Evolutionary conservation across 2,113 vertebrate genomes (phyloP).

Genomic region (Tupaia tana): DNA sequence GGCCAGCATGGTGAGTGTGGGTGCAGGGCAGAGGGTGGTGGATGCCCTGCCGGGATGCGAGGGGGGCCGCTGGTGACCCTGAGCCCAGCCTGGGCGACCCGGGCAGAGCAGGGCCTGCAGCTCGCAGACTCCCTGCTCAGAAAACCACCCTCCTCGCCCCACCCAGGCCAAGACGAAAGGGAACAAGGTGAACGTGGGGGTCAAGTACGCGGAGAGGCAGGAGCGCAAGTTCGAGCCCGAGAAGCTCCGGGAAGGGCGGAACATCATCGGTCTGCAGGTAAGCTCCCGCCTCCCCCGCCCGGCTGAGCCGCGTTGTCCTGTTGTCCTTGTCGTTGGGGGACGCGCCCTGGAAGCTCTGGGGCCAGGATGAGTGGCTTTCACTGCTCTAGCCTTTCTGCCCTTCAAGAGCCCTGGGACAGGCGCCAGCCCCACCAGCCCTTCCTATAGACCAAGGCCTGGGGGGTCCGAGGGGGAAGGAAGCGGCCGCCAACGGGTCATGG

Average conservation of each 20-base stretch:
- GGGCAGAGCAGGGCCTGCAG: not conserved
- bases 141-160: not conserved
- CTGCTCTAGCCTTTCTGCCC: too few species aligned
- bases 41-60: accelerated
- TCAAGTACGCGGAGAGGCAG: slow-evolving; percentile 95
- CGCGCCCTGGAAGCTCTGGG: not conserved
- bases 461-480: too few species aligned
- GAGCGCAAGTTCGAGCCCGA: slow-evolving; percentile 92
- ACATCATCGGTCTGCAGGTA: slow-evolving; percentile 96
- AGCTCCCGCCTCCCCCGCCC: accelerated
- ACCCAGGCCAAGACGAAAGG: slow-evolving; percentile 95
- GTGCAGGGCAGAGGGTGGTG: accelerated
- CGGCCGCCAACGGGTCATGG: too few species aligned
- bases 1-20: slow-evolving; percentile 92
- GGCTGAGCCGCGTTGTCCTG: not conserved
- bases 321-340: too few species aligned
- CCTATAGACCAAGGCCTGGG: too few species aligned
- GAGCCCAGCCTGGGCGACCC: not conserved
- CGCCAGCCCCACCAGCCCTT: too few species aligned
- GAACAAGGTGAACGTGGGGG: slow-evolving; percentile 91
- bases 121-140: accelerated
- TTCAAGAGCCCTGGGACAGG: too few species aligned
- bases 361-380: not conserved
- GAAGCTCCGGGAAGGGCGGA: slow-evolving; percentile 93
- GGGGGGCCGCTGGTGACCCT: not conserved